Percentiles rank a stretch among this genome's conserved stretches.
These are phyloP conservation scores for Phymorhynchus buccinoides DNA, from an alignment of 1,140 invertebrate genomes.

Conservation along the genomic window DNA sequence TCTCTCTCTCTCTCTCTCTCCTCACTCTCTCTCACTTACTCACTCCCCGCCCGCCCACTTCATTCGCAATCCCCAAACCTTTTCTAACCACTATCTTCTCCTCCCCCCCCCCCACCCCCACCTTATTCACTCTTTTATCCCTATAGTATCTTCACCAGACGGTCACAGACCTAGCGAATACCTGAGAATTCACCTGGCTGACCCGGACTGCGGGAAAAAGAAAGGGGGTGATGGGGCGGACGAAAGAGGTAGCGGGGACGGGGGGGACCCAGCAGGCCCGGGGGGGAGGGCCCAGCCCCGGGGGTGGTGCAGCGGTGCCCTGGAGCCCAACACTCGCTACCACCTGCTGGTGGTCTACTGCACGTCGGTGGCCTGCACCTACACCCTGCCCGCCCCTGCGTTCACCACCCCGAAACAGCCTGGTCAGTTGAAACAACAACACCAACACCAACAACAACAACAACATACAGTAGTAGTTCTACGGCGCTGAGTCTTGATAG, in stretches of 20 bases:
- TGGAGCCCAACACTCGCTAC: neutral
- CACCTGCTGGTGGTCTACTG: slow-evolving; percentile 24
- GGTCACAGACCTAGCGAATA: too few relatives aligned
- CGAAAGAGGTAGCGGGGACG: neutral
- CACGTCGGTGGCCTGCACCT: slow-evolving; percentile 34
- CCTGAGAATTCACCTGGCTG: too few relatives aligned
- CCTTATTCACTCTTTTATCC: too few relatives aligned
- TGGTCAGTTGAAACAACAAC: slow-evolving; percentile 4
- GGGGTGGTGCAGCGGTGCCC: neutral
- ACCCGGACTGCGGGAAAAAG: neutral
- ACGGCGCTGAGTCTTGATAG: too few relatives aligned
- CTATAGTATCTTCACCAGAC: too few relatives aligned
- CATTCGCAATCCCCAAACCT: neutral
- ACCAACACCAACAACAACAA: too few relatives aligned
- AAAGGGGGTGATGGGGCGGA: neutral
- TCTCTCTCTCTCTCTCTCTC: too few relatives aligned
- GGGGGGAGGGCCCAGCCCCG: neutral
- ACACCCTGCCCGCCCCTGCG: neutral
- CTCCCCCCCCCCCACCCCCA: neutral
- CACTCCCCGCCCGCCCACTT: too few relatives aligned
- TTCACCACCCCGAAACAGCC: slow-evolving; percentile 1
- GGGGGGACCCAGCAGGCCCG: neutral
- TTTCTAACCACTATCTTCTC: neutral
- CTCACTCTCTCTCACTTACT: too few relatives aligned
- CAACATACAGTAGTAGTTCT: too few relatives aligned